Evolutionary conservation across 92 coral and sea anemone genomes (phyloP), one percentile per base, ranked within the genome.

Genomic region (Porites lobata): DNA sequence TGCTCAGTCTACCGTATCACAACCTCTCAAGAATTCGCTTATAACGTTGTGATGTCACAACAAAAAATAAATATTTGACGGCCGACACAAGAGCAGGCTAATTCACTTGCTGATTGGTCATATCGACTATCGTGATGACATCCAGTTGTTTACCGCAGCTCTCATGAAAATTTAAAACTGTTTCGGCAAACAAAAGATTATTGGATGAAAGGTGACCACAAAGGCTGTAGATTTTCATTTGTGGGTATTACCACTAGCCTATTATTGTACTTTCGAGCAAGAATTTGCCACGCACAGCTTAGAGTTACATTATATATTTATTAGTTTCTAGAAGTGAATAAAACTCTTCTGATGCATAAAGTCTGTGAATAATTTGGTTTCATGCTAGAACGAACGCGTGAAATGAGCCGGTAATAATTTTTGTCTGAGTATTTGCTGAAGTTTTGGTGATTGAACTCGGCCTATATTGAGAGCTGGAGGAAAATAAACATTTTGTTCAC

Each of bases 31-130:
- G 53, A 58, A 58, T 59, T 59, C 11, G 47, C 53, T 12, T 58
- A 59, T 72, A 22, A 38, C 21, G 29, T 8, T 47, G 65, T 74
- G 87, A 84, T 84, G 87, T 84, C 87, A 84, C 87, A 47, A 8
- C 63, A 68, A 59, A 38, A 1, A 72, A 73, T 73, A 73, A 84
- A 84, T 84, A 61, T 72, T 72, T 70, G 68, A 73, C 15, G 63
- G 24, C 56, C 58, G 87, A 80, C 79, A 84, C 87, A 58, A 72
- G 81, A 74, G 80, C 87, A 84, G 64, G 81, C 80, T 47, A 75
- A 19, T 15, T 19, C 56, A 73, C 52, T 64, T 47, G 29, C 78
- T 82, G 86, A 84, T 84, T 84, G 87, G 87, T 22, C 72, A 63
- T 62, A 74, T 47, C 72, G 6, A 22, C 50, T 22, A 65, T 47